Conservation (phyloP, 2,888 invertebrate species). For the Phania funesta region DNA sequence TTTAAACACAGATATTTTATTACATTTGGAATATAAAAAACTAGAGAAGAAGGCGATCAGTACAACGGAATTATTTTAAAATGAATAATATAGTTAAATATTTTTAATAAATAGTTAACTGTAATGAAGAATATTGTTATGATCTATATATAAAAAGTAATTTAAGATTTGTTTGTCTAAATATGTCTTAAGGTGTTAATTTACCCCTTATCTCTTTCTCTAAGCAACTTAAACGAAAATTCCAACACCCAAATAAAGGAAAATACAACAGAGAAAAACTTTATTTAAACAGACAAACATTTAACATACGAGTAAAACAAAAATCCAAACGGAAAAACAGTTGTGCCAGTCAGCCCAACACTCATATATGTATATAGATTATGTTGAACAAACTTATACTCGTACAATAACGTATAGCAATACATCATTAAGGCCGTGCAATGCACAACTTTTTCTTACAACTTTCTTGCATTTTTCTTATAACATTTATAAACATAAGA, state of each 20-base stretch:
- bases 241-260: conserved; percentile 4
- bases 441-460: conserved; percentile 66
- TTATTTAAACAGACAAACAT: conserved; percentile 51
- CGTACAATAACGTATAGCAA: conserved; percentile 1
- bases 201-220: neutral
- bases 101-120: too few species aligned
- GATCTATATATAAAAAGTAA: too few species aligned
- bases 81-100: too few species aligned
- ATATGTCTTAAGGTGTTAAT: conserved; percentile 14
- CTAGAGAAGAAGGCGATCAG: too few species aligned
- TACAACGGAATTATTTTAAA: too few species aligned
- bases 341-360: conserved; percentile 21
- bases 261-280: conserved; percentile 18
- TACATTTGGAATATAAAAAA: too few species aligned
- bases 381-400: conserved; percentile 3
- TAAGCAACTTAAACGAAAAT: neutral
- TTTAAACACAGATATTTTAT: too few species aligned
- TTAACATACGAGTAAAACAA: conserved; percentile 22
- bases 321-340: conserved; percentile 53
- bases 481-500: conserved; percentile 34
- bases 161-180: too few species aligned
- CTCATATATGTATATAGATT: neutral
- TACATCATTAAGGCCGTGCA: conserved; percentile 39
- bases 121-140: too few species aligned
- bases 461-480: conserved; percentile 36